Evolutionary conservation across 2,113 vertebrate species (phyloP), one percentile per base, ranked within the genome.

Genomic region (Amblyopsis rosae): DNA sequence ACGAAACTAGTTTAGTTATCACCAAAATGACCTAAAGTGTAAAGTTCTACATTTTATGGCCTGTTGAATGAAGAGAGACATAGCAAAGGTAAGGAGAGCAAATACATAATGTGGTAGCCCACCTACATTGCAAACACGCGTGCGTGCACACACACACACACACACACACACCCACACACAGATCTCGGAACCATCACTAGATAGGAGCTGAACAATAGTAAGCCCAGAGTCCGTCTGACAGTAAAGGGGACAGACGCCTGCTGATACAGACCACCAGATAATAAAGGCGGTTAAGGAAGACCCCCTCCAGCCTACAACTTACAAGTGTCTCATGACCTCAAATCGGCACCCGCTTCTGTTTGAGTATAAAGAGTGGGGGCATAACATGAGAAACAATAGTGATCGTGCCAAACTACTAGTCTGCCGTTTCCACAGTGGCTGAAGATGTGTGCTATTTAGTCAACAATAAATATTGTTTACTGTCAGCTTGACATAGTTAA

Each of bases 161-260:
- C 63, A 70, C 68, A 61, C 32, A 76, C 68, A 41, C 55, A 62
- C 61, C 78, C 41, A 77, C 71, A 70, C 17, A 46, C 33, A 59
- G 6, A 65, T 67, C 33, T 72, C 54, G 58, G 73, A 77, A 61
- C 50, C 69, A 56, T 53, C 50, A 73, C 65, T 62, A 86, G 84
- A 88, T 88, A 84, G 82, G 72, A 80, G 76, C 59, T 58, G 72
- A 84, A 89, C 90, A 89, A 88, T 89, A 58, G 82, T 71, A 16
- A 54, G 7, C 19, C 62, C 54, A 62, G 59, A 72, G 69, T 47
- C 17, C 32, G 61, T 61, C 57, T 8, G 49, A 17, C 67, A 70
- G 56, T 59, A 46, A 56, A 48, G 53, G 61, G 62, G 61, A 57
- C 70, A 80, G 69, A 77, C 64, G 65, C 70, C 72, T 50, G 71